These are phyloP conservation scores for Mystacornis crossleyi DNA, from an alignment of 2,113 vertebrate genomes.

Conservation along the genomic window DNA sequence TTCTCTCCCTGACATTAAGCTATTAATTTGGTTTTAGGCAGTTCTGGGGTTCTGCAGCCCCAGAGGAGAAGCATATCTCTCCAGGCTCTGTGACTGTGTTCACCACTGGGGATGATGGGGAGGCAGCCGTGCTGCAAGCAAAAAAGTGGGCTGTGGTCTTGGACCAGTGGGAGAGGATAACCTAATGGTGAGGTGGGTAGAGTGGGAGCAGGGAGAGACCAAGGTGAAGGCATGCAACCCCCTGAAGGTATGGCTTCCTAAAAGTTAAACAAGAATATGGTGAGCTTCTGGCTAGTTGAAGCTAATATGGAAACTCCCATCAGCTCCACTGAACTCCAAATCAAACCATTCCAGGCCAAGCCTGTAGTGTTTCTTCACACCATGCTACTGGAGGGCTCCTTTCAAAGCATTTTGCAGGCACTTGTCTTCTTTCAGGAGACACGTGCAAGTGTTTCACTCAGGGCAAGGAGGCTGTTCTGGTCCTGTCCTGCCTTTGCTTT, in stretches of 20 bases:
- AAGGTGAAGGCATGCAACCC: background rate
- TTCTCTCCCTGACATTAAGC: background rate
- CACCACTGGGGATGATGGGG: background rate
- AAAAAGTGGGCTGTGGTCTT: background rate
- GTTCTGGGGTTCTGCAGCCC: background rate
- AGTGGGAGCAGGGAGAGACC: background rate
- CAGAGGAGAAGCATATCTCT: background rate
- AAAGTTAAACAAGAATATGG: background rate
- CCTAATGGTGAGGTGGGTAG: accelerated
- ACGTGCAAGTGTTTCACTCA: background rate
- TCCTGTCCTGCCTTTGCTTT: background rate
- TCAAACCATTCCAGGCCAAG: background rate
- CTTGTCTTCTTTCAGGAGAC: background rate
- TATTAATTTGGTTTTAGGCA: background rate
- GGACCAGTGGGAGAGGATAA: background rate
- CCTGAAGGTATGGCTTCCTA: background rate
- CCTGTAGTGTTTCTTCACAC: background rate
- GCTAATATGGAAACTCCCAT: background rate
- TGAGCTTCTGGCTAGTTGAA: background rate
- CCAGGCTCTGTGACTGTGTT: background rate
- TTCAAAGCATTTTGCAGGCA: background rate
- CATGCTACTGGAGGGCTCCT: accelerated
- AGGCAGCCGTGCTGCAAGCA: background rate
- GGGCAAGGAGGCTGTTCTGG: background rate
- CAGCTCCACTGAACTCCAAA: background rate